Evolutionary conservation across 2,888 invertebrate genomes (phyloP), one percentile per base, ranked within the genome.

Genomic region (Julus scandinavius): DNA sequence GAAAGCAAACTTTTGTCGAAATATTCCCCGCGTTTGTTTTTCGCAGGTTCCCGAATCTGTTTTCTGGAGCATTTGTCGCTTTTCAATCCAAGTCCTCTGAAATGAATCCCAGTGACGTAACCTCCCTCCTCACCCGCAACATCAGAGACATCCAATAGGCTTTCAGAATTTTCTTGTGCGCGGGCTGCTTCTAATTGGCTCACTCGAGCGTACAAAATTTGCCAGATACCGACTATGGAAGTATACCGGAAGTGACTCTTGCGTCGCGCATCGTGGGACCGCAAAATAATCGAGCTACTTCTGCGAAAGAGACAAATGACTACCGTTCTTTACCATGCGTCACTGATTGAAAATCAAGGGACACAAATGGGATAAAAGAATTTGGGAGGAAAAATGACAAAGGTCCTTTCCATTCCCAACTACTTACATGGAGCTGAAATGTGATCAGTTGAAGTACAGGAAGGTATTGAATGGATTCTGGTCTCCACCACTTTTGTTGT

Each of bases 181-280:
- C 72, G 72, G 72, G 72, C 72, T 72, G 72, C 72, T 72, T 72
- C 72, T 72, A 72, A 72, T 72, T 72, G 72, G 72, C n/a, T n/a
- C 72, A 72, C 29, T 72, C 72, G 29, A 72, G 20, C 72, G 72
- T 29, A 29, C 72, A 7, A 29, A 72, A 2, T 72, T 72, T 11
- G 72, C 72, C 15, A 72, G 29, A 72, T 72, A 72, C 29, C 29
- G 72, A 20, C 72, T 72, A 72, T 72, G 72, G 3, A 72, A 72
- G 20, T 29, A 20, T 72, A n/a, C 72, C 72, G 72, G 72, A 72
- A 72, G 72, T 72, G 72, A 29, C 7, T 20, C 72, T 11, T 72
- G 72, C 72, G 72, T 72, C 29, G 72, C 29, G n/a, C 72, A n/a
- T 72, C 72, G 72, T 20, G n/a, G 72, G 72, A 72, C 72, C 72